Conservation (phyloP, 2,797 vertebrate genomes). For the Dallia pectoralis region DNA sequence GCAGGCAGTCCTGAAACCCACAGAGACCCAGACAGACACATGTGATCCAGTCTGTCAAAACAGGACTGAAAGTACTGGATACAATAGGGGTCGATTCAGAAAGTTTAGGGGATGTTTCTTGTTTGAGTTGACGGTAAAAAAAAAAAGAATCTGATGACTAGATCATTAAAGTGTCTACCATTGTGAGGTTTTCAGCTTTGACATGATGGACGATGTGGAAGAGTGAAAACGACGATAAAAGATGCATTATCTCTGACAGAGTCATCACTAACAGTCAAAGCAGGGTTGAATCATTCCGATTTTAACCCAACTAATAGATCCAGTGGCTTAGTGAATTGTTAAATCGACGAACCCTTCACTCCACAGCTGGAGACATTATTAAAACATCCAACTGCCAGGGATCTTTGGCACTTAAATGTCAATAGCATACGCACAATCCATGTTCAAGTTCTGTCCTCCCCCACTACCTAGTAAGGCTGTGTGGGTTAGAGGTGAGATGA, state of each 20-base stretch:
- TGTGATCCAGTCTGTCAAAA: not conserved
- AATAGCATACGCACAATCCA: conserved; percentile 32
- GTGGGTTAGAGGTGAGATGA: conserved; percentile 40
- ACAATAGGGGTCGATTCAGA: not conserved
- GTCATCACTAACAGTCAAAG: not conserved
- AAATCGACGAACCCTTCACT: not conserved
- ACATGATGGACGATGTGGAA: not conserved
- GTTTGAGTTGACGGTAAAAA: too few species aligned
- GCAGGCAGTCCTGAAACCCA: not conserved
- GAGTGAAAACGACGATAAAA: not conserved
- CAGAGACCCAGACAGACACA: not conserved
- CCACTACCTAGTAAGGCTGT: conserved; percentile 38
- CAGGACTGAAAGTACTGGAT: too few species aligned
- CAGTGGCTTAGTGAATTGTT: not conserved
- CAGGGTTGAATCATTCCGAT: not conserved
- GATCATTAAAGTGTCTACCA: too few species aligned
- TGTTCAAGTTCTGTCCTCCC: conserved; percentile 38
- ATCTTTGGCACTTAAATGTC: not conserved
- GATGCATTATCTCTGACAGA: not conserved
- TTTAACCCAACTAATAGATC: not conserved
- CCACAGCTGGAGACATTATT: not conserved
- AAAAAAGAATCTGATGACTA: too few species aligned
- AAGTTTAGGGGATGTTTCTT: too few species aligned
- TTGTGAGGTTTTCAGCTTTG: not conserved
- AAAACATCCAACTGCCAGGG: not conserved